Base-by-base conservation (phyloP, 2,113 vertebrate species). In the Tragelaphus strepsiceros region DNA sequence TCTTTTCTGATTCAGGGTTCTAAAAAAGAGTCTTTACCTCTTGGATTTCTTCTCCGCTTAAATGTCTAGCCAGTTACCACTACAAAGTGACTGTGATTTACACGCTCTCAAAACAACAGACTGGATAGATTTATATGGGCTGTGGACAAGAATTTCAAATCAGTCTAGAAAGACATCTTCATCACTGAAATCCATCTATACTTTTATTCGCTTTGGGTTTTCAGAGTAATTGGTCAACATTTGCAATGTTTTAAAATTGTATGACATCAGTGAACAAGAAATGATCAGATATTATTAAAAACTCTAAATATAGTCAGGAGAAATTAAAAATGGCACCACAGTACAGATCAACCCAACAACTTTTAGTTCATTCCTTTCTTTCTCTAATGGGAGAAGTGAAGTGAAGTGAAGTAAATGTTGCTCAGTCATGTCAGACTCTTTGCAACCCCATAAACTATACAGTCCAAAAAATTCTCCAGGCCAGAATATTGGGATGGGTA, bases 351-450 rank as follows among this genome's bases (percentile, higher is more conserved):
- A 91, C n/a, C 15, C 30, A 92, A 95, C 24, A 58, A 67, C n/a
- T 88, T 58, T 88, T 22, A 91, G 46, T 92, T 74, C 56, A 94
- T 59, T 71, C 53, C 56, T 78, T 89, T 67, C 32, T 88, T 87
- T 96, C 78, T 96, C 59, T 67, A 93, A 94, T 61, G 46, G n/a
- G 35, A 97, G 80, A 97, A 62, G 92, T 4, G 11, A 74, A 71
- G 9, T 71, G 39, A 32, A 64, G 62, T 64, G 30, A 64, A 74
- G 67, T 74, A 74, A 74, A 74, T 6, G 2, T 74, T 74, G 19
- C 19, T 74, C 67, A 74, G 5, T 74, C 35, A 74, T 74, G 19
- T 74, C 67, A 35, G 10, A 74, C 67, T 74, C 67, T 74, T 74
- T 74, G 67, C 21, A 74, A 74, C 35, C 19, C 10, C 35, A 74